Conservation (phyloP, 2,113 vertebrate genomes). For the Hydropotes inermis region DNA sequence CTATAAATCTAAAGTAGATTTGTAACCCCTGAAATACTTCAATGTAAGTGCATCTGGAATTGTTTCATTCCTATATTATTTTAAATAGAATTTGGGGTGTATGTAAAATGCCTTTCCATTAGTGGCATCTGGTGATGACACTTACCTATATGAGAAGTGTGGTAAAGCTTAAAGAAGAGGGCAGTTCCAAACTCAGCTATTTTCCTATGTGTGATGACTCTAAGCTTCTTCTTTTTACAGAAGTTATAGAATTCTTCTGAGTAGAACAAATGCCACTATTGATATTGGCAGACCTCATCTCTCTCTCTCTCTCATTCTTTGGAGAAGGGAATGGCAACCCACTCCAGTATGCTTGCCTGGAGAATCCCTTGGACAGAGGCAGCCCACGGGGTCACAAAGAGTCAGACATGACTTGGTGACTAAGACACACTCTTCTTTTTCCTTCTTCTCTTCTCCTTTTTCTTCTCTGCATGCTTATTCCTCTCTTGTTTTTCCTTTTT, state of each 20-base stretch:
- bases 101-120: background rate
- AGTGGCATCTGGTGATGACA: background rate
- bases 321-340: background rate
- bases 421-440: background rate
- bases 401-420: background rate
- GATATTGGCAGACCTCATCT: background rate
- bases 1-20: constrained; percentile 12
- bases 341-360: background rate
- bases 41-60: background rate
- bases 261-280: background rate
- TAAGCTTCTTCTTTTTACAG: background rate
- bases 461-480: background rate
- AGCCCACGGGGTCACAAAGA: background rate
- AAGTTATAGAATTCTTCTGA: background rate
- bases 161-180: background rate
- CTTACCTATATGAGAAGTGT: background rate
- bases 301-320: background rate
- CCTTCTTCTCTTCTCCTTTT: background rate
- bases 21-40: background rate
- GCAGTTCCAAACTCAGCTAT: background rate
- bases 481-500: background rate
- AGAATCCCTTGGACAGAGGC: background rate
- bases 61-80: background rate
- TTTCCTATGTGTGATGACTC: background rate
- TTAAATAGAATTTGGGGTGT: constrained; percentile 5